Base-by-base conservation (phyloP, 2,888 invertebrate species). In the Ichneumoninae sp. region DNA sequence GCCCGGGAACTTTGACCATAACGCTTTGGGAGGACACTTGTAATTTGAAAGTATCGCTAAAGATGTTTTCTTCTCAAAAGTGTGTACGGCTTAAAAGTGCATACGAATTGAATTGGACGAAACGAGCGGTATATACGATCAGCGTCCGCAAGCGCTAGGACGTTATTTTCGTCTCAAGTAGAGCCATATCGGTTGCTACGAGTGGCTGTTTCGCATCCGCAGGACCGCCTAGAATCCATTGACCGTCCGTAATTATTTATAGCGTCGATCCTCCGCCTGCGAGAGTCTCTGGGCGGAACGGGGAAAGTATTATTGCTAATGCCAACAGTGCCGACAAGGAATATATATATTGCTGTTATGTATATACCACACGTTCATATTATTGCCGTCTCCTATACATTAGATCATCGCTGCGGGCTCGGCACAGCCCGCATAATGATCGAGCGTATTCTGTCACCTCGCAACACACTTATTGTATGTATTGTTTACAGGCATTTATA, bases 361-460 rank as follows among this genome's bases (percentile, higher is more conserved):
- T 22, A 62, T 50, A 6, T 52, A n/a, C 50, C 26, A 16, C 26
- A 66, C 62, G 74, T 40, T 57, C 66, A n/a, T 47, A 69, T 70
- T 75, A 69, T 66, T 54, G 78, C 71, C 70, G 70, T 66, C 66
- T 75, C 83, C 50, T 77, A 71, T 77, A 87, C 79, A 87, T 91
- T 90, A 90, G 88, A 86, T 90, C 90, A 72, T 86, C 80, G 65
- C 68, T 60, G 82, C 90, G 69, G 90, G 91, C 91, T 90, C 90
- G 90, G 91, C 91, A 72, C 75, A 66, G 62, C 70, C 84, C 87
- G 90, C 87, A 89, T 89, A 89, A 89, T 88, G 84, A 87, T 69
- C 80, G 85, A 82, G 78, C 79, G 83, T 86, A 52, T 85, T 89
- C 91, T 88, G 89, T 91, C 90, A 88, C 87, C 86, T 78, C 83